Conservation (phyloP, 64 coral and sea anemone species). For the Acropora yongei region DNA sequence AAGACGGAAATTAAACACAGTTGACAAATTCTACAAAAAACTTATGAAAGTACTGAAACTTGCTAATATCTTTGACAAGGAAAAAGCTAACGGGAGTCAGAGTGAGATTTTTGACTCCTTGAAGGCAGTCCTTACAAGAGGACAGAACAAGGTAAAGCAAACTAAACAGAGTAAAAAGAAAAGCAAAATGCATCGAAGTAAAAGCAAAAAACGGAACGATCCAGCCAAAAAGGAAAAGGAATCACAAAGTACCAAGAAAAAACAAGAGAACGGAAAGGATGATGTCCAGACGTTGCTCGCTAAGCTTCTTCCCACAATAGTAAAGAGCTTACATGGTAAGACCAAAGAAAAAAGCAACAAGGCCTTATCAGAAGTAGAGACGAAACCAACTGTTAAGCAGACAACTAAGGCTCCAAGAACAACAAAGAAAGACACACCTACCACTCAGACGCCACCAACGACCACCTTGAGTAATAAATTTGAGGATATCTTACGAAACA, state of each 20-base stretch:
- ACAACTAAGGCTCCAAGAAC: slow-evolving; percentile 26
- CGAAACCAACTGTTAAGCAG: slow-evolving; percentile 50
- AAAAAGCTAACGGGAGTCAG: not conserved
- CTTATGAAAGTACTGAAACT: slow-evolving; percentile 66
- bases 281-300: slow-evolving; percentile 67
- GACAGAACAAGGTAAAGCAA: not conserved
- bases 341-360: not conserved
- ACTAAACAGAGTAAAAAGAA: not conserved
- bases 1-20: not conserved
- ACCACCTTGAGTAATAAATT: slow-evolving; percentile 16
- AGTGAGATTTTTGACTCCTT: slow-evolving; percentile 6
- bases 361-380: slow-evolving; percentile 20
- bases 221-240: not conserved
- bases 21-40: slow-evolving; percentile 66
- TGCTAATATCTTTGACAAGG: slow-evolving; percentile 24
- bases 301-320: slow-evolving; percentile 72
- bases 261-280: not conserved
- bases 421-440: not conserved
- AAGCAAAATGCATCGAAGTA: not conserved
- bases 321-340: slow-evolving; percentile 69
- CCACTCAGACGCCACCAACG: slow-evolving; percentile 8
- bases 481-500: slow-evolving; percentile 35
- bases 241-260: slow-evolving; percentile 4
- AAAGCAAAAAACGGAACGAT: slow-evolving; percentile 1
- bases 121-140: slow-evolving; percentile 29